Percentiles rank a stretch among this genome's conserved stretches.
Conservation (phyloP, 2,888 invertebrate species). For the Aspidiotus rigidus region DNA sequence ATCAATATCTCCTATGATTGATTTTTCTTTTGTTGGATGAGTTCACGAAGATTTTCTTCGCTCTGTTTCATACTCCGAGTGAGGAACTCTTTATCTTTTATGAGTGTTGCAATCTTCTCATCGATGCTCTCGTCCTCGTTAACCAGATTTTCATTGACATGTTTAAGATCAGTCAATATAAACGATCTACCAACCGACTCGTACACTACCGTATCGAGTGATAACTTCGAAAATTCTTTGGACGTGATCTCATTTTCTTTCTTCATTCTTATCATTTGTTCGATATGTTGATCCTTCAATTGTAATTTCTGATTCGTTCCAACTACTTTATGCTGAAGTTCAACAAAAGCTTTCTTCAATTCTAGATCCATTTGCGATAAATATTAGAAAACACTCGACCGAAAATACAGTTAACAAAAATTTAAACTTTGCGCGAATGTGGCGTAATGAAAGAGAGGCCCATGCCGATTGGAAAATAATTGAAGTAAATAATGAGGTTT, state of each 20-base stretch:
- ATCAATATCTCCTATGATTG: neutral
- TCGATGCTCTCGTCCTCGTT: slow-evolving; percentile 18
- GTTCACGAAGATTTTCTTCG: slow-evolving; percentile 26
- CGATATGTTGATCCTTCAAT: slow-evolving; percentile 21
- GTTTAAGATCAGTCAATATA: slow-evolving; percentile 20
- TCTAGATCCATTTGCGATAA: slow-evolving; percentile 16
- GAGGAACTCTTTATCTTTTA: slow-evolving; percentile 19
- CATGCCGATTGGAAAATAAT: no score
- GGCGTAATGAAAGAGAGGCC: no score
- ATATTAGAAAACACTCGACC: neutral
- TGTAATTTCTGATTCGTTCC: slow-evolving; percentile 20
- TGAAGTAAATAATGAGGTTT: no score
- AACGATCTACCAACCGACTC: slow-evolving; percentile 28
- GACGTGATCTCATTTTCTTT: slow-evolving; percentile 17
- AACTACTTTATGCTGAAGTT: slow-evolving; percentile 22
- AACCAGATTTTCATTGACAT: slow-evolving; percentile 10
- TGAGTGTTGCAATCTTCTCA: slow-evolving; percentile 18
- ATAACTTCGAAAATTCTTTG: slow-evolving; percentile 17
- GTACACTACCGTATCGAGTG: slow-evolving; percentile 18
- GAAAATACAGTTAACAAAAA: no score
- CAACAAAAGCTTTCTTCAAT: slow-evolving; percentile 22
- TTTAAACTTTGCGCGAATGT: no score
- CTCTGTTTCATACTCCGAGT: slow-evolving; percentile 20
- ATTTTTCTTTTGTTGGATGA: slow-evolving; percentile 24
- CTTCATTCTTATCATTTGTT: slow-evolving; percentile 21